Conservation (phyloP, 2,113 vertebrate genomes). For the Alaudala cheleensis region DNA sequence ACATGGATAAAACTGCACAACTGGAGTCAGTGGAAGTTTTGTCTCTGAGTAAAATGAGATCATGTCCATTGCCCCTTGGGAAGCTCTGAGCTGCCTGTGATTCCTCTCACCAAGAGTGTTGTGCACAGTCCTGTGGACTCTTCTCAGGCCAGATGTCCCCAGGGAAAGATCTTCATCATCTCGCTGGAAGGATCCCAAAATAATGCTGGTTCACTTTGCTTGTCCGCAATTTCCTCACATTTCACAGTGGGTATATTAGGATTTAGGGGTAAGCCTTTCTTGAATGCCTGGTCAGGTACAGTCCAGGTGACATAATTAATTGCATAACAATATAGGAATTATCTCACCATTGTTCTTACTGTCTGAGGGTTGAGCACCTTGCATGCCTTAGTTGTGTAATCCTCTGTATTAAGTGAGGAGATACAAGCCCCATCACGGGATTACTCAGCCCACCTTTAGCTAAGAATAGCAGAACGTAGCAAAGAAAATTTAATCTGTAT, state of each 20-base stretch:
- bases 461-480: not conserved
- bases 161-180: not conserved
- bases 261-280: not conserved
- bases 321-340: not conserved
- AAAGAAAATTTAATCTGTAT: not conserved
- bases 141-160: not conserved
- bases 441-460: not conserved
- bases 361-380: not conserved
- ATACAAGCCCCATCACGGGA: not conserved
- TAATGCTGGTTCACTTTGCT: not conserved
- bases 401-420: not conserved
- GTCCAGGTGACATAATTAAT: accelerated
- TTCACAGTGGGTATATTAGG: not conserved
- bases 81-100: not conserved
- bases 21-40: not conserved
- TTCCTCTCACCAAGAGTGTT: not conserved
- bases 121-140: not conserved
- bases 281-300: not conserved
- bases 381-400: not conserved
- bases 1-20: not conserved
- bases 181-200: not conserved
- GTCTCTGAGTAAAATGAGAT: not conserved
- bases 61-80: not conserved
- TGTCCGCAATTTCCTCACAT: not conserved
- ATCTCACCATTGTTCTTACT: accelerated